phyloP scores from a whole-genome alignment of 2,797 vertebrate genomes.

The Squalus acanthias region DNA sequence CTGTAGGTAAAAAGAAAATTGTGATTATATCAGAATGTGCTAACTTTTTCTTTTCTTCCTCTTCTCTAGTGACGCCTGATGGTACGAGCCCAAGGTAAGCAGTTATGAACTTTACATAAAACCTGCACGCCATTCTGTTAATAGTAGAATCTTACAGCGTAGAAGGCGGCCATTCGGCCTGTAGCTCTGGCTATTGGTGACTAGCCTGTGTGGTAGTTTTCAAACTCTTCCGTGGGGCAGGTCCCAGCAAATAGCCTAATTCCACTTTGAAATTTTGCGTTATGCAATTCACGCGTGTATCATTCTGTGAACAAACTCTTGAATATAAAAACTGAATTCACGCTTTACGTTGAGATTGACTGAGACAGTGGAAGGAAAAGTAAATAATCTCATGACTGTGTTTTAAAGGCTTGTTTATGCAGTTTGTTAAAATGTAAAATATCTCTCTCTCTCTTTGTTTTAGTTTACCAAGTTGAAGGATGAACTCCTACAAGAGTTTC shows the following conservation, averaged over 20 bases:
- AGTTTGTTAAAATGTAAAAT: no score
- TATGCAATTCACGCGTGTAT: no score
- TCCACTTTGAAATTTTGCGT: not conserved
- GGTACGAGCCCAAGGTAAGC: not conserved
- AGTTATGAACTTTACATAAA: not conserved
- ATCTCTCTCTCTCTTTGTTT: not conserved
- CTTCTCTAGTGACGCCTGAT: not conserved
- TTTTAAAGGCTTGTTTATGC: no score
- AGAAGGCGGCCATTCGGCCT: not conserved
- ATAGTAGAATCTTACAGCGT: no score
- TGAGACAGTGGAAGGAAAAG: no score
- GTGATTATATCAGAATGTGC: no score
- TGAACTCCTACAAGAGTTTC: not conserved
- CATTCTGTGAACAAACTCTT: no score
- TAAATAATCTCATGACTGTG: no score
- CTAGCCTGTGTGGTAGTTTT: not conserved
- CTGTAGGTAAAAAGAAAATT: no score
- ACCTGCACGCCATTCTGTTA: no score
- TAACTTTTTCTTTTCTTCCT: not conserved
- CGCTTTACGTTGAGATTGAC: no score
- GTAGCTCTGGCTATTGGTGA: not conserved
- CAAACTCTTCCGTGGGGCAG: not conserved
- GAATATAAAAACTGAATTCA: no score
- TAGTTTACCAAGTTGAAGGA: not conserved
- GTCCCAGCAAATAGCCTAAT: not conserved